These are phyloP conservation scores for Pseudococcus jackbeardsleyi DNA, from an alignment of 2,888 invertebrate species.

Conservation along the genomic window DNA sequence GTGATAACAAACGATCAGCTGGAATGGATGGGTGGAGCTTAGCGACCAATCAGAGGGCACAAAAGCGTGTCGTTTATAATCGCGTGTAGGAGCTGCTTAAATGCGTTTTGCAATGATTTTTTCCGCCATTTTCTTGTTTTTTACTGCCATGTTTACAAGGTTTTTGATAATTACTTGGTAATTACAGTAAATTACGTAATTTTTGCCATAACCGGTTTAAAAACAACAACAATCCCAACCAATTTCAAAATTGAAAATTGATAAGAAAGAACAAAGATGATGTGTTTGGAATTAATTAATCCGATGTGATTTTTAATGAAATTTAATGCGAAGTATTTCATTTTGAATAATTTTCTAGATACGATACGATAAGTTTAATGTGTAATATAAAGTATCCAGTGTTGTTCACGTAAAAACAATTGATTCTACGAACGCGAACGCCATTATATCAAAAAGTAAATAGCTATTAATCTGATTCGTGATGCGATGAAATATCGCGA, in stretches of 20 bases:
- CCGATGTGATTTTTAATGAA: not conserved
- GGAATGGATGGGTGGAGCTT: too few species aligned
- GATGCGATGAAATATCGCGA: conserved; percentile 8
- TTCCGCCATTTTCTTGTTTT: not conserved
- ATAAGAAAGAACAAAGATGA: not conserved
- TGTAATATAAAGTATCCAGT: not conserved
- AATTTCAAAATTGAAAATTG: not conserved
- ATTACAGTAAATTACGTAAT: not conserved
- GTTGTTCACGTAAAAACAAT: conserved; percentile 7
- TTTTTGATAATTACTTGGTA: conserved; percentile 1
- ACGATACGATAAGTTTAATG: not conserved
- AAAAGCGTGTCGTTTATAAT: too few species aligned
- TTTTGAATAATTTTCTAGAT: not conserved
- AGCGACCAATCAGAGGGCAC: too few species aligned
- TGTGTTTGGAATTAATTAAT: not conserved
- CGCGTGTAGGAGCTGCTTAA: too few species aligned
- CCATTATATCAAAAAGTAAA: not conserved
- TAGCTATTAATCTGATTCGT: not conserved
- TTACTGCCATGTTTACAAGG: not conserved
- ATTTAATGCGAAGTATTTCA: not conserved
- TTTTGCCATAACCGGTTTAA: not conserved
- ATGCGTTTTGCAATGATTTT: too few species aligned
- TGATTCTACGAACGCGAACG: not conserved
- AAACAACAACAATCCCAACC: conserved; percentile 10
- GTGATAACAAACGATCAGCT: too few species aligned